Percentiles rank a stretch among this genome's conserved stretches.
Conservation (phyloP, 2,113 vertebrate species). For the Syrrhaptes paradoxus region DNA sequence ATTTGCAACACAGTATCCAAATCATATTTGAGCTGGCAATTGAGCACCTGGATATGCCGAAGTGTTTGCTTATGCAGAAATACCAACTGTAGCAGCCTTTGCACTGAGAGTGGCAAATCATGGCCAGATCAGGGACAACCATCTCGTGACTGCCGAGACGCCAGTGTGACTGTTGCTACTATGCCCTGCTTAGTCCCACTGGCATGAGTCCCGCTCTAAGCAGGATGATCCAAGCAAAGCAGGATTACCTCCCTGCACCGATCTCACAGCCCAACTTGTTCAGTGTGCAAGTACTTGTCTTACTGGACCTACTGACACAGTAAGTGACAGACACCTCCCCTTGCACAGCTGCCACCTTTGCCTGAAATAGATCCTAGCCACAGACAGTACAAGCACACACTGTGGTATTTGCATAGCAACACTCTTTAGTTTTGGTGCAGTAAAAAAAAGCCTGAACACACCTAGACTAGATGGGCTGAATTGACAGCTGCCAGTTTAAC, state of each 20-base stretch:
- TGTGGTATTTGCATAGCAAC: background rate
- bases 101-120: background rate
- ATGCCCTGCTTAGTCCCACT: rapidly evolving
- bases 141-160: background rate
- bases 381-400: background rate
- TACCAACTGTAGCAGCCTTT: background rate
- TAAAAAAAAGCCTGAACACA: background rate
- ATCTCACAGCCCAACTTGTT: background rate
- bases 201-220: background rate
- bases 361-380: background rate
- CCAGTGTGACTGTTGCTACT: background rate
- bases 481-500: background rate
- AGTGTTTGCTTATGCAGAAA: background rate
- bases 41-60: background rate
- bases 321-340: background rate
- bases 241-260: background rate
- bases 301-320: background rate
- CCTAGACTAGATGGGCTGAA: background rate
- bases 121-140: background rate
- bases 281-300: background rate
- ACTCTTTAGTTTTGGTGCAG: background rate
- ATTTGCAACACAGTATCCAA: background rate
- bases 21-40: background rate
- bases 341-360: background rate
- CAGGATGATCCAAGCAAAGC: background rate